Conservation (phyloP, 2,888 invertebrate genomes). For the Yponomeuta evonymella region DNA sequence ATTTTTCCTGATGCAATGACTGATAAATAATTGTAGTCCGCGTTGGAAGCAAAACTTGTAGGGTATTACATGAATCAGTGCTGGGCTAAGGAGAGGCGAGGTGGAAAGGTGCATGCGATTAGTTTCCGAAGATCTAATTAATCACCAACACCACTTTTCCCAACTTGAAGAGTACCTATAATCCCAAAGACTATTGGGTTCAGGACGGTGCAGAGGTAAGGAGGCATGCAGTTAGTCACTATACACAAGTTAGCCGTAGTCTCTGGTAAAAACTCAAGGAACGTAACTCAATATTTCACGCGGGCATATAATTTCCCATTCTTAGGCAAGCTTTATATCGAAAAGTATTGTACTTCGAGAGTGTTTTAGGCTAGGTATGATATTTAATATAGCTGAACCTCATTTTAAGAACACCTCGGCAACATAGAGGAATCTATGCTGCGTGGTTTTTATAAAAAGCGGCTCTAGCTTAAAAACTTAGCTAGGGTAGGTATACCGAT, state of each 20-base stretch:
- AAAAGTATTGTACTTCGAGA: background rate
- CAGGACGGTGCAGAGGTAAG: constrained; percentile 35
- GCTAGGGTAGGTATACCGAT: background rate
- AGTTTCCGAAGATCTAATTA: constrained; percentile 4
- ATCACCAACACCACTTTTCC: constrained; percentile 5
- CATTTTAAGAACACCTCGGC: no score
- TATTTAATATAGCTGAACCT: background rate
- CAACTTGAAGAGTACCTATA: no score
- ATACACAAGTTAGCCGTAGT: constrained; percentile 32
- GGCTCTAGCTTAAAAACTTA: no score
- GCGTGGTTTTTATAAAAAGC: no score
- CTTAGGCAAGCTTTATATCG: background rate
- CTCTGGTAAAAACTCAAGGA: background rate
- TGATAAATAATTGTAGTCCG: background rate
- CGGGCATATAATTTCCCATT: background rate
- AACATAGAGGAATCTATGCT: no score
- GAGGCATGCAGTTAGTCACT: constrained; percentile 52
- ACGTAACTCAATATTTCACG: background rate
- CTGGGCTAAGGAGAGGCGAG: constrained; percentile 28
- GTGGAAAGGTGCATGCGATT: constrained; percentile 17
- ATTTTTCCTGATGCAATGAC: background rate
- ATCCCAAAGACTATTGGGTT: background rate
- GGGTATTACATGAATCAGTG: constrained; percentile 28
- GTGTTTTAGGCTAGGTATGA: constrained; percentile 2
- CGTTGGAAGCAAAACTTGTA: background rate